Evolutionary conservation across 2,797 vertebrate species (phyloP), one percentile per base, ranked within the genome.

Genomic region (Hippocampus kuda): DNA sequence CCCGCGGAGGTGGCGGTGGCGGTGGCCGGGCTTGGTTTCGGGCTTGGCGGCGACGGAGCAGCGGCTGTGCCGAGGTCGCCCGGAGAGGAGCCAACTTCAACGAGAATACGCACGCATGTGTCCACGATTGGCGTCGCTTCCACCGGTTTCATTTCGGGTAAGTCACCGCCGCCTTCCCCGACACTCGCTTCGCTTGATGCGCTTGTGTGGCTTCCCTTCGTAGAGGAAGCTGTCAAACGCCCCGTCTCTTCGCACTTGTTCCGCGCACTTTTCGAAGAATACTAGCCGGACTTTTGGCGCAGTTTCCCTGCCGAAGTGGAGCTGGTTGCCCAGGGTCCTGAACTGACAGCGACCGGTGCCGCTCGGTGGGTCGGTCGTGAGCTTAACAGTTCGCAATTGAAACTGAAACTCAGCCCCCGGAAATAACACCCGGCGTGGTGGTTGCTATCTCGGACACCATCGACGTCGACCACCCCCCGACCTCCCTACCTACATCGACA

Each of bases 11-110:
- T 84, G 73, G 82, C 75, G 83, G 89, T n/a, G 26, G 24, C 20
- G 65, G 65, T 24, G 51, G 66, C 59, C 59, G 59, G 27, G 27
- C 27, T 60, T 30, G 15, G 57, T 15, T 24, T 59, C 30, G 13
- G 59, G 59, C 27, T 60, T 60, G 57, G 57, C 54, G 54, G 54
- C 54, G 54, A 57, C 22, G 41, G 41, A 64, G 48, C 49, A 90
- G 84, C 83, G 79, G 88, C 89, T 82, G 88, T 75, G 89, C 89
- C 76, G 87, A 79, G 89, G 87, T 90, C 88, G 85, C 90, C 81
- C 81, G 83, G 86, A 89, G 91, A 85, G 87, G 81, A 85, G 84
- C 74, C 79, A 92, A 91, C 86, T 91, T 91, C 86, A 81, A 81
- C 82, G 77, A 85, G 72, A 84, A 68, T 46, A 78, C 83, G 38